Base-by-base conservation (phyloP, 2,797 vertebrate genomes). In the Epinephelus coioides region DNA sequence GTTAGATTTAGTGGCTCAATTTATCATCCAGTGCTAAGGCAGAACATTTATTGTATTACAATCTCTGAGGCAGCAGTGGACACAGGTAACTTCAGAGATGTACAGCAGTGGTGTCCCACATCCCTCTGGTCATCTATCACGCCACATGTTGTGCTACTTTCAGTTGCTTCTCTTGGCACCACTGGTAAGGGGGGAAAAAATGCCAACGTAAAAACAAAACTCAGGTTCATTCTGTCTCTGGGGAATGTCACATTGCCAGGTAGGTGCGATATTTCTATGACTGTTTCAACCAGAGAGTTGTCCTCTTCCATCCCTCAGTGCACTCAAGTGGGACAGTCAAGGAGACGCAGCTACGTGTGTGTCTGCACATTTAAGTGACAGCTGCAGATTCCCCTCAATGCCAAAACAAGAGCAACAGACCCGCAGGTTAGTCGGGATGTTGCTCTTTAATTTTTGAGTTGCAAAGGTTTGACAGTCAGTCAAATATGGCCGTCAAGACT, bases 61-160 rank as follows among this genome's bases (percentile, higher is more conserved):
- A 84, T 91, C 79, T 86, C 55, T 68, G 69, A 82, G 83, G 79
- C 76, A 76, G 74, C 66, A 69, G 79, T 86, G 69, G 83, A 79
- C 77, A 82, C 54, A 66, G 76, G 71, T 72, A 84, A 67, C 62
- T 77, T 75, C 44, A 75, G 74, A 90, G 80, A 90, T 80, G 86
- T 84, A 81, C 56, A 83, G 59, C 82, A 73, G 70, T 49, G 65
- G 79, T 83, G 82, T 81, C 82, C 89, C 65, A 81, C 78, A 89
- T 91, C 82, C 86, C 84, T 78, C 47, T 70, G 86, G 93, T 93
- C 82, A 96, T 95, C 90, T 84, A 95, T 96, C 93, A 94, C 38
- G 19, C 62, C 67, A 64, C 30, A 47, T 59, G 69, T 71, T 86
- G 71, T 84, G 70, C 83, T 86, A 88, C 79, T 89, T 90, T 83